Evolutionary conservation across 1,140 invertebrate genomes (phyloP).

Genomic region (Meloidogyne hapla): DNA sequence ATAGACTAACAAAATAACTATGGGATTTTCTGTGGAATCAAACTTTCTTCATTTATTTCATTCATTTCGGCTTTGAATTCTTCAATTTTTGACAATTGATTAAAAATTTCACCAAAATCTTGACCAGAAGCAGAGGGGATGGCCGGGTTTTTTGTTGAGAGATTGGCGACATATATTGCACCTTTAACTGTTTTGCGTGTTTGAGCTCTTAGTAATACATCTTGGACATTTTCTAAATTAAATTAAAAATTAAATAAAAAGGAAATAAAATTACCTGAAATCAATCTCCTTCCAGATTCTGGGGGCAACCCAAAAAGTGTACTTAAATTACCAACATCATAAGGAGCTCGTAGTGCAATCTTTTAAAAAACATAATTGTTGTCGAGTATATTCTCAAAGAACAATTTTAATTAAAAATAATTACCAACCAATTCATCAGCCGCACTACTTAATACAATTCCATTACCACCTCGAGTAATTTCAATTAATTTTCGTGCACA

Average conservation of each 20-base stretch:
- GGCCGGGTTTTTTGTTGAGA: slow-evolving; percentile 1
- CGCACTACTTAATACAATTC: slow-evolving; percentile 50
- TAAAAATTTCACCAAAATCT: slow-evolving; percentile 13
- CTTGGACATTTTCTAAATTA: slow-evolving; percentile 47
- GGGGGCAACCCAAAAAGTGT: slow-evolving; percentile 49
- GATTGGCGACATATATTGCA: slow-evolving; percentile 45
- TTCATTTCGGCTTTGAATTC: slow-evolving; percentile 42
- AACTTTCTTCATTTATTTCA: background rate
- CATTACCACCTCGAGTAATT: slow-evolving; percentile 39
- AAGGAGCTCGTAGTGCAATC: slow-evolving; percentile 56
- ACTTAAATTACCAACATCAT: slow-evolving; percentile 57
- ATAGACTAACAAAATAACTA: background rate
- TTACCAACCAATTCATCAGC: slow-evolving; percentile 40
- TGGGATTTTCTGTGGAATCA: background rate
- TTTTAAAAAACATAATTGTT: too few relatives aligned
- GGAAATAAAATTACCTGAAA: slow-evolving; percentile 34
- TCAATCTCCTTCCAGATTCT: slow-evolving; percentile 30
- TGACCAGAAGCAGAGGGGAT: slow-evolving; percentile 29
- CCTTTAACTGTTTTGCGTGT: slow-evolving; percentile 53
- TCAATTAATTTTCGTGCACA: slow-evolving; percentile 39
- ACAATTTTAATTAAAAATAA: too few relatives aligned
- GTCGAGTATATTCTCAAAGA: too few relatives aligned
- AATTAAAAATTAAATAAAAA: background rate
- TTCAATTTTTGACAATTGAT: slow-evolving; percentile 40
- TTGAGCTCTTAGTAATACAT: slow-evolving; percentile 54